Base-by-base conservation (phyloP, 2,888 invertebrate genomes). In the Atethmia centrago region DNA sequence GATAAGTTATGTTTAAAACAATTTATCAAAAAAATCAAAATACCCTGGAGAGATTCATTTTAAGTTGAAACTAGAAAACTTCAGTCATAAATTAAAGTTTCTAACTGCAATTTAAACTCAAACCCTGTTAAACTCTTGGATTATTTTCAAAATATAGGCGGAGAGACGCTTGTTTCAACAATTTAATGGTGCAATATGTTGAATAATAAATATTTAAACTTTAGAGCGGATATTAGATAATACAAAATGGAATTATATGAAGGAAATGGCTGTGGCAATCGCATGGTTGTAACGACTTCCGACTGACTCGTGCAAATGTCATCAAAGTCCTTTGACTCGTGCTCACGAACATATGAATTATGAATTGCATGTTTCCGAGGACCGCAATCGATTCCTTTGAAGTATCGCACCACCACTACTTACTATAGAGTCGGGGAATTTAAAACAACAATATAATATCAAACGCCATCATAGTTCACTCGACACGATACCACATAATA, bases 291-390 rank as follows among this genome's bases (percentile, higher is more conserved):
- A 64, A 66, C 36, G 49, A 58, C 65, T 63, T 66, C 62, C 56
- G 63, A 69, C 70, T 47, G 63, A 63, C 56, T 67, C 53, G 51
- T 58, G 71, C 63, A 83, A 83, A 79, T 83, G 73, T 83, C 79
- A 82, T 77, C 82, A 21, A 63, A 81, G 53, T 66, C 45, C 55
- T 72, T 72, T 79, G 63, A 68, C 63, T 71, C 62, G 42, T 31
- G 47, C 36, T 31, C 61, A 63, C 56, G 56, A 58, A 78, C 53
- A 49, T 71, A 55, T 77, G 78, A 77, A 70, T 78, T 61, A 79
- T 79, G 47, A 71, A 79, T 79, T 59, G 63, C 47, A 55, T 67
- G 69, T 45, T 79, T 71, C 71, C 71, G 42, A 66, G 47, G 45
- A 68, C 55, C 1, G 53, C 53, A 55, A 71, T 71, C 58, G 62